Conservation (phyloP, 2,113 vertebrate species). For the Cromileptes altivelis region DNA sequence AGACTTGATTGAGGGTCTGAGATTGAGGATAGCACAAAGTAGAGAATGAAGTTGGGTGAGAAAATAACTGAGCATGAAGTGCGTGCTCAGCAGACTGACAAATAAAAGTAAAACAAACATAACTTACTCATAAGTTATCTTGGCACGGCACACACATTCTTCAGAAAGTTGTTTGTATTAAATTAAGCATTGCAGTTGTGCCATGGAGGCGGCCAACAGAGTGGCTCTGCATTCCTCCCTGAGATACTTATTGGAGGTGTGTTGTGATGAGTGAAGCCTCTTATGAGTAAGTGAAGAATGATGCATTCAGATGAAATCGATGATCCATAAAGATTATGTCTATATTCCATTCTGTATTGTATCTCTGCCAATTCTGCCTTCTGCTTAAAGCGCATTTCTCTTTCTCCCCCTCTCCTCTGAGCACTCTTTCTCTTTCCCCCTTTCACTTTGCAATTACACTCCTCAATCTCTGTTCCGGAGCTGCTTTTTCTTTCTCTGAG, state of each 20-base stretch:
- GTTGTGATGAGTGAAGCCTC: neutral
- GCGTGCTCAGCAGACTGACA: slow-evolving; percentile 27
- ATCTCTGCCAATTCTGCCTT: slow-evolving; percentile 10
- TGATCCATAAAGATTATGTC: slow-evolving; percentile 46
- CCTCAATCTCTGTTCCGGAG: neutral
- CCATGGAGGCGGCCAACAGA: neutral
- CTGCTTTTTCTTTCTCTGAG: slow-evolving; percentile 5
- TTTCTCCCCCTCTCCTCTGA: neutral
- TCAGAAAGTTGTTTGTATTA: slow-evolving; percentile 5
- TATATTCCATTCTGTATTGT: slow-evolving; percentile 36
- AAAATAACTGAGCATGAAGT: slow-evolving; percentile 1
- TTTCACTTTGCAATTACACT: neutral
- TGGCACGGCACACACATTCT: slow-evolving; percentile 1
- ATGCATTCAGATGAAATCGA: slow-evolving; percentile 41
- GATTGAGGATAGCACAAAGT: neutral
- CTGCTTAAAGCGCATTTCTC: slow-evolving; percentile 6
- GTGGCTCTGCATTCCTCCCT: neutral
- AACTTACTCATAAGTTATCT: slow-evolving; percentile 2
- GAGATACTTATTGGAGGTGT: slow-evolving; percentile 24
- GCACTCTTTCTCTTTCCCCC: neutral
- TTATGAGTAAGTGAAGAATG: slow-evolving; percentile 20
- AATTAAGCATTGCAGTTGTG: neutral
- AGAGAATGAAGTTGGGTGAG: slow-evolving; percentile 7
- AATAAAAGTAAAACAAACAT: slow-evolving; percentile 20
- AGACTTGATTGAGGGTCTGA: slow-evolving; percentile 8